Percentiles rank a stretch among this genome's conserved stretches.
These are phyloP conservation scores for Tadarida brasiliensis DNA, from an alignment of 2,797 vertebrate genomes.

Conservation along the genomic window DNA sequence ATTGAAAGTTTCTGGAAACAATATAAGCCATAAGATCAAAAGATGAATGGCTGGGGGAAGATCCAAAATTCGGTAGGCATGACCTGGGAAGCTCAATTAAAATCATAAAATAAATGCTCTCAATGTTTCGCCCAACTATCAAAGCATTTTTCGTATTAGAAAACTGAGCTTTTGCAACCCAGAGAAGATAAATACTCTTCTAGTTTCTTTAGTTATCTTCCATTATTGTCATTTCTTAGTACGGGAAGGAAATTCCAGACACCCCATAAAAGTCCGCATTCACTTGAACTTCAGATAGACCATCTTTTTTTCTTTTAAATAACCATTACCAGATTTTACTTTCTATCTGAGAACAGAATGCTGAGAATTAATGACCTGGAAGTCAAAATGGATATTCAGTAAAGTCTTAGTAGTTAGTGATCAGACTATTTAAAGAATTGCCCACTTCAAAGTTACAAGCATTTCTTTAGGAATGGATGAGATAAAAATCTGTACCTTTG, in stretches of 20 bases:
- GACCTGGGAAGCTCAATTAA: constrained; percentile 71
- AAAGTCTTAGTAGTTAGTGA: constrained; percentile 64
- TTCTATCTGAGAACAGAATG: constrained; percentile 67
- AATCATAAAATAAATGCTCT: constrained; percentile 71
- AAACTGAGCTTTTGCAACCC: constrained; percentile 56
- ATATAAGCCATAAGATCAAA: constrained; percentile 76
- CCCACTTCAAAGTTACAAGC: constrained; percentile 42
- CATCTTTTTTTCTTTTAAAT: neutral
- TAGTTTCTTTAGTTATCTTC: constrained; percentile 66
- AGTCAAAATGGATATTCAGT: constrained; percentile 65
- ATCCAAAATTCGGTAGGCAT: constrained; percentile 69
- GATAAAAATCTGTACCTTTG: constrained; percentile 28
- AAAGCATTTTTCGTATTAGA: constrained; percentile 68
- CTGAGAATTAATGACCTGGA: constrained; percentile 69
- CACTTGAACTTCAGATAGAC: constrained; percentile 73
- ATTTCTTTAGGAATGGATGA: constrained; percentile 36
- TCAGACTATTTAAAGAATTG: constrained; percentile 54
- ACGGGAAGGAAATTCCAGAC: constrained; percentile 80
- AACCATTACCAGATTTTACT: constrained; percentile 78
- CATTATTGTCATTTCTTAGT: constrained; percentile 49
- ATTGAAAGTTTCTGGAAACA: constrained; percentile 72
- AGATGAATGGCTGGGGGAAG: constrained; percentile 58
- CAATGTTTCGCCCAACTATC: constrained; percentile 45
- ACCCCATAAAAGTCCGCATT: constrained; percentile 78
- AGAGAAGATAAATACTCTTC: constrained; percentile 54